Evolutionary conservation across 2,797 vertebrate genomes (phyloP), one percentile per base, ranked within the genome.

Genomic region (Buphagus erythrorhynchus): DNA sequence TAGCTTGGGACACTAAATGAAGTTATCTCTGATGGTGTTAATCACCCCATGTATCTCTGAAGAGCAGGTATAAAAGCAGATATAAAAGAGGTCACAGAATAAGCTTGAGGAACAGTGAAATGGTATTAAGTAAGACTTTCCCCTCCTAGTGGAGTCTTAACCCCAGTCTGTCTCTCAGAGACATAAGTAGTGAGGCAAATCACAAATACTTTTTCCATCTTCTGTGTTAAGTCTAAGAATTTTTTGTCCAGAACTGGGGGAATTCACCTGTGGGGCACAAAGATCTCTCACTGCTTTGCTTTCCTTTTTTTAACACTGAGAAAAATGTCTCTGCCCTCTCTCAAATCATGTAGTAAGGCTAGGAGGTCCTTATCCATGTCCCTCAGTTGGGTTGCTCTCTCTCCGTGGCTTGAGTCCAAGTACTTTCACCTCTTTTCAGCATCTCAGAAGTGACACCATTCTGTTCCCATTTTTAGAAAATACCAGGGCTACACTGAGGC

Each of bases 381-480:
- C 43, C 73, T 91, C 38, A 61, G 38, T 24, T 86, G 71, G 69
- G 31, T 66, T 94, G 20, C 51, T 91, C 58, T 84, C 38, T 92
- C 68, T 88, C n/a, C 1, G 1, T 77, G 78, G 85, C 76, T 90
- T 51, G 35, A 84, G 46, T 95, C 85, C 91, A 95, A 91, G 65
- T 68, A 80, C 61, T 90, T 93, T 84, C 90, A 78, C 28, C 85
- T 90, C 66, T 54, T 78, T 78, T 80, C 5, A 1, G 29, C 40
- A 58, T 78, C 92, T 93, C 66, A 75, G 73, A 95, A 90, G 61
- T 72, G 61, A 94, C 90, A 93, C 68, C 38, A 40, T 91, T 90
- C 65, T 91, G 76, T 78, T 87, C 52, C 59, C 76, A 55, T 75
- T 95, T 95, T 93, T 91, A 91, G 91, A 90, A 95, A 88, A 67